These are phyloP conservation scores for Probaryconus sp. DNA, from an alignment of 1,140 invertebrate genomes.

Conservation along the genomic window DNA sequence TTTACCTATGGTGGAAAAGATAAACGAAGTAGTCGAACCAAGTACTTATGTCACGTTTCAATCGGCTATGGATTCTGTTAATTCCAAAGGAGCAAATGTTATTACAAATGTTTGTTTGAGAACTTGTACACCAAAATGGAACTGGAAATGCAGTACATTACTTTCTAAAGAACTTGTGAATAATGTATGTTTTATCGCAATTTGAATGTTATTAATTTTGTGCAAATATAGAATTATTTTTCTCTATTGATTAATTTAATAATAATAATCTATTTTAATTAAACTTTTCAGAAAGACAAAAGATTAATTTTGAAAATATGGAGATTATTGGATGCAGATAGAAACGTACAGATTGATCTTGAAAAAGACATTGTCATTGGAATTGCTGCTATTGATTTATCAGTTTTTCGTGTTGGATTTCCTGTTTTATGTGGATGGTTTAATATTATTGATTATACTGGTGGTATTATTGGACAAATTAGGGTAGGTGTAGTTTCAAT, in stretches of 20 bases:
- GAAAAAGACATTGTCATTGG: conserved; percentile 78
- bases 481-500: conserved; percentile 73
- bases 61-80: conserved; percentile 59
- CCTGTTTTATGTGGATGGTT: conserved; percentile 81
- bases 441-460: conserved; percentile 81
- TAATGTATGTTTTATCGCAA: conserved; percentile 72
- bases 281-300: conserved; percentile 78
- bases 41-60: conserved; percentile 82
- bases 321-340: conserved; percentile 78
- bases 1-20: conserved; percentile 77
- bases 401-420: conserved; percentile 77
- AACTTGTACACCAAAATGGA: conserved; percentile 80
- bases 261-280: conserved; percentile 14
- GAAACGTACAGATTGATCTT: conserved; percentile 71
- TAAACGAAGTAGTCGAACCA: conserved; percentile 73
- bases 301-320: conserved; percentile 81
- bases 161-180: conserved; percentile 78
- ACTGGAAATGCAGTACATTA: conserved; percentile 78
- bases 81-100: conserved; percentile 67
- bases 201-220: too few species aligned
- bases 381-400: conserved; percentile 81
- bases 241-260: conserved; percentile 6
- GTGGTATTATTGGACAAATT: conserved; percentile 81
- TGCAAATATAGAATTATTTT: too few species aligned
- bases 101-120: conserved; percentile 78